phyloP scores from a whole-genome alignment of 1,140 invertebrate species.

The Zaprionus inermis region DNA sequence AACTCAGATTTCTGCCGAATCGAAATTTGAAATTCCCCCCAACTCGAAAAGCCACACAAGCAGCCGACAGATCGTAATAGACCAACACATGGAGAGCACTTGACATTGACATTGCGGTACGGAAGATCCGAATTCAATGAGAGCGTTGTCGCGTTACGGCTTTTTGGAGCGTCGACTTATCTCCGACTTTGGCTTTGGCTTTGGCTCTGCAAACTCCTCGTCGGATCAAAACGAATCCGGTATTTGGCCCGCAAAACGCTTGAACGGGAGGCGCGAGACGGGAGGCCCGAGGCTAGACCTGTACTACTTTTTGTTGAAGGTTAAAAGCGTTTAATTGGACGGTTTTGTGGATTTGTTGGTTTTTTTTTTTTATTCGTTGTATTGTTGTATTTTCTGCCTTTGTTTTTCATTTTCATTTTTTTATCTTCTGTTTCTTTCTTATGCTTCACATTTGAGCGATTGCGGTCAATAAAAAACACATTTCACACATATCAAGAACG shows the following conservation, averaged over 20 bases:
- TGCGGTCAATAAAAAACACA: constrained; percentile 75
- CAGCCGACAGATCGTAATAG: constrained; percentile 14
- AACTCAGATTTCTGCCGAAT: constrained; percentile 52
- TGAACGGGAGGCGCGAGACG: constrained; percentile 25
- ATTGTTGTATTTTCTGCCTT: constrained; percentile 12
- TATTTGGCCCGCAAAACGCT: constrained; percentile 45
- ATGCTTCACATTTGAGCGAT: constrained; percentile 82
- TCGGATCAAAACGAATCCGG: constrained; percentile 34
- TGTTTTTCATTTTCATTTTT: constrained; percentile 33
- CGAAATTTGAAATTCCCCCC: background rate
- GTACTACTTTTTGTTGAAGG: constrained; percentile 62
- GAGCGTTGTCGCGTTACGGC: constrained; percentile 39
- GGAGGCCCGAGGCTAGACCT: constrained; percentile 47
- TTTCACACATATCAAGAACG: constrained; percentile 9
- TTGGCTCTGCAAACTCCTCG: constrained; percentile 20
- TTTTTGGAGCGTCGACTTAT: background rate
- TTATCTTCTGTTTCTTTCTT: constrained; percentile 53
- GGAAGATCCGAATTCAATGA: constrained; percentile 48
- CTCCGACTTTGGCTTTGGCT: background rate
- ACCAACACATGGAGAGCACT: constrained; percentile 19
- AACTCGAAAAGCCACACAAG: constrained; percentile 32
- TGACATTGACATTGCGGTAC: constrained; percentile 76
- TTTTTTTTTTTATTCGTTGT: background rate
- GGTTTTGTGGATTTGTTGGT: constrained; percentile 42
- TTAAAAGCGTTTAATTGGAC: constrained; percentile 53